Evolutionary conservation across 2,888 invertebrate genomes (phyloP), one percentile per base, ranked within the genome.

Genomic region (Microctonus brassicae): DNA sequence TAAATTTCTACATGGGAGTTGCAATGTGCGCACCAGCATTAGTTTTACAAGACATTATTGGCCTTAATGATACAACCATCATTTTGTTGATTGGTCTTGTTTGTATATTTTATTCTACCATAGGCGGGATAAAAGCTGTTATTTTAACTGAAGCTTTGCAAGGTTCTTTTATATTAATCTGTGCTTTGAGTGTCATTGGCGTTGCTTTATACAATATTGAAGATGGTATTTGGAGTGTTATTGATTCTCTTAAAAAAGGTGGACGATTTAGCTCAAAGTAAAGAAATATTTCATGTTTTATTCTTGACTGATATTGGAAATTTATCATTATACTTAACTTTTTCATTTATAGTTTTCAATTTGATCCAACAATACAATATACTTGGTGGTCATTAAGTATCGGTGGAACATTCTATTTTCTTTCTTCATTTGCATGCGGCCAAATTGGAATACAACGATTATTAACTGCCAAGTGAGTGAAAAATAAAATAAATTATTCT

Each of bases 101-200:
- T 9, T 96, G 96, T 84, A 95, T 95, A 0, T 94, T 96, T 84
- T 96, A 96, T 83, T 95, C 96, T 0, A 93, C 94, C 0, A 89
- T 96, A 75, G 97, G 97, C 26, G 97, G 97, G 22, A 95, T 97
- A 93, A 97, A 97, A 86, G 96, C 97, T 1, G 96, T 97, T 0
- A 88, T 97, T 65, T 91, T 95, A 78, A 96, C 96, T 0, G 96
- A 97, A 84, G 91, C 96, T 0, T 92, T 96, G 76, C 95, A 95
- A 83, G 95, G 95, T 0, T 73, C 94, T 1, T 89, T 97, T 3
- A 97, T 97, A 96, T 95, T 95, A 83, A 92, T 90, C 2, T 94
- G 95, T 0, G 90, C 96, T 20, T 92, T 93, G 77, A 93, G 93
- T 81, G 91, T 97, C 1, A 92, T 96, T 13, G 90, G 93, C 62